Base-by-base conservation (phyloP, 2,113 vertebrate species). In the Labrus mixtus region DNA sequence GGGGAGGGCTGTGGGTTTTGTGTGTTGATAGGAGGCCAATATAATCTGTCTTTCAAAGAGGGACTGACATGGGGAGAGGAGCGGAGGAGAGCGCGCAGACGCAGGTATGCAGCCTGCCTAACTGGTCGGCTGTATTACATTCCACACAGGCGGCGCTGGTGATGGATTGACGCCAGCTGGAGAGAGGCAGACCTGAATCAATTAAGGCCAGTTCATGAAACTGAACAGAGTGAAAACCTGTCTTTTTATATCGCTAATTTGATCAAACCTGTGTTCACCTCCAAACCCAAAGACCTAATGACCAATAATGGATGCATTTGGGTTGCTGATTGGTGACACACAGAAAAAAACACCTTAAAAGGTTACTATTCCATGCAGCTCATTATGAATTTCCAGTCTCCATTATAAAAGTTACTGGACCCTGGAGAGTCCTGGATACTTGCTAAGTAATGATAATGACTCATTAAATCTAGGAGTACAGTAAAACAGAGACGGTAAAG, bases 141-240 rank as follows among this genome's bases (percentile, higher is more conserved):
- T 86, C 87, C 33, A 66, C 79, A 25, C 73, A 55, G 68, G 87
- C 78, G 53, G 70, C 66, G 4, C 54, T 41, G 41, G 68, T 92
- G 92, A 93, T 93, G 90, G 91, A 93, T 93, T 91, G 90, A 90
- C 17, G 89, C 86, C 88, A 89, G 89, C 85, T 87, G 84, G 85
- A 87, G 79, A 79, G 84, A 88, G 89, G 90, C 91, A 93, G 90
- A 80, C 82, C 84, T 87, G 87, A 92, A 93, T 93, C 91, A 91
- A 93, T 92, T 89, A 90, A 82, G 71, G 71, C 71, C 81, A 90
- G 82, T 90, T 90, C 89, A 92, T 92, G 90, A 92, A 91, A 92
- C 78, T 86, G 88, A 89, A 79, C 80, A 79, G 73, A 85, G 87
- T 79, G 79, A 74, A 85, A 90, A 82, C 45, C 61, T 33, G 56